Conservation (phyloP, 2,888 invertebrate genomes). For the Taphrorychus bicolor region DNA sequence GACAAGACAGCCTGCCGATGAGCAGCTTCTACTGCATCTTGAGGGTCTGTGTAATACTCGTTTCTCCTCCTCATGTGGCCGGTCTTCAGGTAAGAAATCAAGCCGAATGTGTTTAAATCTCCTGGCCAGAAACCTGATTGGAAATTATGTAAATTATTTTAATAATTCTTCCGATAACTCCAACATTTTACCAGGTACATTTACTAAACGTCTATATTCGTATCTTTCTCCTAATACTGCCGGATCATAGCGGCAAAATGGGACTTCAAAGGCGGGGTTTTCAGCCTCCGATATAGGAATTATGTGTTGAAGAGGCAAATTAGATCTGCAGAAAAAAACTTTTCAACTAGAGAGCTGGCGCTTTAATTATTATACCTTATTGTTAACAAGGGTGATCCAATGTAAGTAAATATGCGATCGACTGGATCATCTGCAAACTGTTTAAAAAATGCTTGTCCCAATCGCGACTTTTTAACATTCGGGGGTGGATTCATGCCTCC, state of each 20-base stretch:
- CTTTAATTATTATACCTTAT: constrained; percentile 26
- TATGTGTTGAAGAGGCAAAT: constrained; percentile 72
- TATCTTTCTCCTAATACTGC: constrained; percentile 66
- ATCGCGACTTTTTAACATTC: constrained; percentile 52
- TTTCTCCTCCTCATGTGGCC: constrained; percentile 65
- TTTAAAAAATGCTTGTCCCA: constrained; percentile 57
- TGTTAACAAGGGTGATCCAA: constrained; percentile 42
- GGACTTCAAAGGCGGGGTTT: constrained; percentile 66
- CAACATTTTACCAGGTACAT: constrained; percentile 71
- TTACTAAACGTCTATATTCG: constrained; percentile 70
- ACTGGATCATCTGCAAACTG: constrained; percentile 63
- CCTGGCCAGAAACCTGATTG: constrained; percentile 83
- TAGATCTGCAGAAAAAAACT: constrained; percentile 70
- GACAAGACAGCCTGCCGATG: constrained; percentile 78
- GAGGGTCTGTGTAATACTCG: constrained; percentile 61
- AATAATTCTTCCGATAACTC: background rate
- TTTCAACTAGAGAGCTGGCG: too few species aligned
- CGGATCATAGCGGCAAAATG: constrained; percentile 68
- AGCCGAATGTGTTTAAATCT: constrained; percentile 77
- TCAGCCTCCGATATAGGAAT: constrained; percentile 65
- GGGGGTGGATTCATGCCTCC: constrained; percentile 73
- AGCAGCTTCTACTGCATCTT: constrained; percentile 69
- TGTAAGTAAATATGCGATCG: constrained; percentile 74
- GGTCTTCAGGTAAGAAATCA: constrained; percentile 75
- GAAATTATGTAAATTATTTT: constrained; percentile 38